Conservation (phyloP, 2,888 invertebrate species). For the Rotaria macrura region DNA sequence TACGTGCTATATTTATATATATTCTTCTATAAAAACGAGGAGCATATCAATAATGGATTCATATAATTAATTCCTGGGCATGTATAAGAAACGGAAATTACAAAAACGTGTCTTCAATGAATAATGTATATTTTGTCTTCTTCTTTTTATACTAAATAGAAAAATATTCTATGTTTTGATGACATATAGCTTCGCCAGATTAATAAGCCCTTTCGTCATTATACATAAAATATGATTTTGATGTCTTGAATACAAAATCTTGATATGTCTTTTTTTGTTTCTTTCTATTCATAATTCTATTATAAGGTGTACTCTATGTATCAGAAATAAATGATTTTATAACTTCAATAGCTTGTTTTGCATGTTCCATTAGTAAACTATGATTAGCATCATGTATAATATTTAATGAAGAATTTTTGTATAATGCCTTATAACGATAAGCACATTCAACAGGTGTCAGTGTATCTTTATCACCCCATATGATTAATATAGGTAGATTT, state of each 20-base stretch:
- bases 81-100: neutral
- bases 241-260: too few species aligned
- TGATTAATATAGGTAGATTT: neutral
- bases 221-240: too few species aligned
- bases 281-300: too few species aligned
- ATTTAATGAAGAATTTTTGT: neutral
- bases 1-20: too few species aligned
- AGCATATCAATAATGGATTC: too few species aligned
- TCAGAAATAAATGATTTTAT: neutral
- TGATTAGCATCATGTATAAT: neutral
- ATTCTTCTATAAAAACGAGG: too few species aligned
- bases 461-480: slow-evolving; percentile 14
- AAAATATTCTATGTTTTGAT: too few species aligned
- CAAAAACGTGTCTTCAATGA: neutral
- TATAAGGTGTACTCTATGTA: too few species aligned
- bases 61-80: neutral
- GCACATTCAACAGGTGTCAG: neutral
- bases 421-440: neutral
- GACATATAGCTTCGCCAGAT: too few species aligned
- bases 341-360: neutral
- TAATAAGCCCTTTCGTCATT: too few species aligned
- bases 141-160: neutral
- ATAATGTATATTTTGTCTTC: too few species aligned
- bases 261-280: too few species aligned
- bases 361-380: neutral